Conservation (phyloP, 2,113 vertebrate genomes). For the Phyllopteryx taeniolatus region DNA sequence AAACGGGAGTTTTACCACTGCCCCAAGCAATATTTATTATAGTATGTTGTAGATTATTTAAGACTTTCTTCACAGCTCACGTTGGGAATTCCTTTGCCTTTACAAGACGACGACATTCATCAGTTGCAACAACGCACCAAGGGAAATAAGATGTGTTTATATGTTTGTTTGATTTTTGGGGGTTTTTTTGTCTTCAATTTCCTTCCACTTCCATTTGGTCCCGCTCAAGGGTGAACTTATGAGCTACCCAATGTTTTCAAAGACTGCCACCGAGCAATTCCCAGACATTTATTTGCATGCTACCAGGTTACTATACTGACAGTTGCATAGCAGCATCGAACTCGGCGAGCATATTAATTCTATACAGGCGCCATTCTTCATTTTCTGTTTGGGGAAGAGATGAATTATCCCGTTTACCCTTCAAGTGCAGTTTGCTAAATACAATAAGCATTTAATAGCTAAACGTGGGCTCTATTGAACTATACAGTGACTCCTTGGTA, state of each 20-base stretch:
- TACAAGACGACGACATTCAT: constrained; percentile 38
- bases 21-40: constrained; percentile 69
- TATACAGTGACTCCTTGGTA: constrained; percentile 7
- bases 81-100: constrained; percentile 33
- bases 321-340: constrained; percentile 42
- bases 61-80: constrained; percentile 51
- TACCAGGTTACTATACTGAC: constrained; percentile 38
- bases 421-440: constrained; percentile 57
- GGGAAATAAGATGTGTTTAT: constrained; percentile 61
- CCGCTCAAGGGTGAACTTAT: constrained; percentile 5
- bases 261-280: constrained; percentile 31
- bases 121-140: constrained; percentile 54
- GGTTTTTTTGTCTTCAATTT: constrained; percentile 28
- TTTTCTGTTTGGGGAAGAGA: constrained; percentile 49
- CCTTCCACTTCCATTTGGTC: constrained; percentile 29
- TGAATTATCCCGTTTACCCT: constrained; percentile 62
- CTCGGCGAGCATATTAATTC: constrained; percentile 59
- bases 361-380: constrained; percentile 45
- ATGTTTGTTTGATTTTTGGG: constrained; percentile 24
- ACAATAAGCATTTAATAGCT: constrained; percentile 60
- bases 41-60: constrained; percentile 60
- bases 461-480: constrained; percentile 54
- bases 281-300: constrained; percentile 50
- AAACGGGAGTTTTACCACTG: constrained; percentile 49
- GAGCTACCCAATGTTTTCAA: constrained; percentile 34